These are phyloP conservation scores for Pocillopora meandrina DNA, from an alignment of 92 coral and sea anemone genomes.

Conservation along the genomic window DNA sequence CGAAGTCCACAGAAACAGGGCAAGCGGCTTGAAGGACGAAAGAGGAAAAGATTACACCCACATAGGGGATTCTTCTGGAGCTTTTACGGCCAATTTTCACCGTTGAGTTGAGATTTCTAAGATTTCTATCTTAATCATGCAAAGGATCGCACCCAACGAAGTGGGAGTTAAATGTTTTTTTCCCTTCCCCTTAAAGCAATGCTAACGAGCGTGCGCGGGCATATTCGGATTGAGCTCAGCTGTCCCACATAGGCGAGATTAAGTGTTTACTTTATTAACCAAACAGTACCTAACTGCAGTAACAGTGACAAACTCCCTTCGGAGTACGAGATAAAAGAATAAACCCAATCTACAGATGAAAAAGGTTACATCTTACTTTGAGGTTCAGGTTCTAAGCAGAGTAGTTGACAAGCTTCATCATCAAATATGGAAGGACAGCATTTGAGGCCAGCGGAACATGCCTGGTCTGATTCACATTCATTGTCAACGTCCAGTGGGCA, in stretches of 20 bases:
- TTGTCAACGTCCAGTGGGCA: slow-evolving; percentile 54
- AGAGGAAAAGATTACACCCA: not conserved
- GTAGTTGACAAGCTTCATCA: slow-evolving; percentile 33
- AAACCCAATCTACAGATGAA: not conserved
- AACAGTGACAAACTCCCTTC: too few species aligned
- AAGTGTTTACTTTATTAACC: too few species aligned
- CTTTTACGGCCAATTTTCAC: not conserved
- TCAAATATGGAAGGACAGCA: slow-evolving; percentile 54
- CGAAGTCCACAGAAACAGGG: slow-evolving; percentile 83
- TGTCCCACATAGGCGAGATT: too few species aligned
- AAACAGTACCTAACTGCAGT: too few species aligned
- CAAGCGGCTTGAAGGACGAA: slow-evolving; percentile 59
- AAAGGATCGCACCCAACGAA: too few species aligned
- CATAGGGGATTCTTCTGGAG: not conserved
- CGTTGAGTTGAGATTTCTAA: not conserved
- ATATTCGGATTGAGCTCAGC: too few species aligned
- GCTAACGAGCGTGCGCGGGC: too few species aligned
- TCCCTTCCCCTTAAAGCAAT: too few species aligned
- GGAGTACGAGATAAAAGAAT: not conserved
- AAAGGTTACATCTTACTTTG: slow-evolving; percentile 10
- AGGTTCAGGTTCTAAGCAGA: slow-evolving; percentile 33
- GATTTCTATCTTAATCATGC: too few species aligned
- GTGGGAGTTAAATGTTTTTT: too few species aligned
- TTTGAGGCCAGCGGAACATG: slow-evolving; percentile 45
- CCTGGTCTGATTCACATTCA: slow-evolving; percentile 61